phyloP scores from a whole-genome alignment of 2,888 invertebrate genomes.

The Parnassius apollo region DNA sequence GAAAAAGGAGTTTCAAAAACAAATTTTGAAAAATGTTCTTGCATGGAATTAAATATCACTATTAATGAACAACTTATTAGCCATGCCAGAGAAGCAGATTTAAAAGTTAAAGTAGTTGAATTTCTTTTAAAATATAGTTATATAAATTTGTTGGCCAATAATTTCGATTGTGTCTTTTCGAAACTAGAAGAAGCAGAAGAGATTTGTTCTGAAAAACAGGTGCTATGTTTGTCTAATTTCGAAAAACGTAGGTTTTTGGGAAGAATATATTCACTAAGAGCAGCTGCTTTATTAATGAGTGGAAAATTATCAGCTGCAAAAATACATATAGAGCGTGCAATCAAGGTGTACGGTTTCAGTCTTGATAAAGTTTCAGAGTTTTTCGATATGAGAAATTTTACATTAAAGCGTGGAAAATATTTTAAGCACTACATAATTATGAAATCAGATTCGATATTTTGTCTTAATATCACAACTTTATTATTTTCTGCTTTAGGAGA shows the following conservation, averaged over 20 bases:
- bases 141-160: slow-evolving; percentile 54
- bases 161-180: slow-evolving; percentile 46
- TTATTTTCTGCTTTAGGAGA: slow-evolving; percentile 59
- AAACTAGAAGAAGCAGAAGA: slow-evolving; percentile 60
- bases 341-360: slow-evolving; percentile 54
- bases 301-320: slow-evolving; percentile 53
- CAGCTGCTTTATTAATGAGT: slow-evolving; percentile 50
- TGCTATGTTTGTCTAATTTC: slow-evolving; percentile 36
- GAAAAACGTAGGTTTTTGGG: slow-evolving; percentile 56
- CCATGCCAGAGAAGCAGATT: slow-evolving; percentile 66
- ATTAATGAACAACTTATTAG: slow-evolving; percentile 64
- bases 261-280: slow-evolving; percentile 59
- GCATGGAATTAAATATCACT: slow-evolving; percentile 59
- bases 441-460: slow-evolving; percentile 61
- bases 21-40: slow-evolving; percentile 61
- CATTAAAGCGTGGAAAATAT: slow-evolving; percentile 48
- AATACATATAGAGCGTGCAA: slow-evolving; percentile 53
- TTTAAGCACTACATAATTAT: slow-evolving; percentile 44
- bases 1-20: slow-evolving; percentile 61
- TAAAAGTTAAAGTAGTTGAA: slow-evolving; percentile 58
- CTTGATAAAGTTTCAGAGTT: slow-evolving; percentile 52
- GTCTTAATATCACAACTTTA: slow-evolving; percentile 61
- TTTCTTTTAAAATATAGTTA: slow-evolving; percentile 56
- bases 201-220: slow-evolving; percentile 42
- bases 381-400: slow-evolving; percentile 45